Base-by-base conservation (phyloP, 2,797 vertebrate genomes). In the Anabacerthia variegaticeps region DNA sequence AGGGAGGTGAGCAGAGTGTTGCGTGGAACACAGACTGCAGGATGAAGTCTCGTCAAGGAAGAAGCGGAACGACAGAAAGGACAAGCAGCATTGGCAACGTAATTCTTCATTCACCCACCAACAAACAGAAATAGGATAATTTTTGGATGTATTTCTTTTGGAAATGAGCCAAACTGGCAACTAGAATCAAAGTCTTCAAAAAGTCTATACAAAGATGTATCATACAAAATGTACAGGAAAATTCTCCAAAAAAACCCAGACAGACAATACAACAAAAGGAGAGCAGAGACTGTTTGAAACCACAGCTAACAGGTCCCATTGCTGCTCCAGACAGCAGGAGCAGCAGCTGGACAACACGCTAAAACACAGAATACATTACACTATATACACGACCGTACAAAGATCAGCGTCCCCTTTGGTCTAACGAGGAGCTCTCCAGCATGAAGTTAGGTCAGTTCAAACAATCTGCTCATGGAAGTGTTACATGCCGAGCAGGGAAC, bases 121-220 rank as follows among this genome's bases (percentile, higher is more conserved):
- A 95, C 80, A 98, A 97, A 96, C 67, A 97, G 37, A 94, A 96
- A 94, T n/a, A 93, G 46, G 65, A 79, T 82, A 58, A 82, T 89
- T 97, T 98, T 91, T 95, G 69, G 97, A 97, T 98, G 92, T 98
- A 97, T 98, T 98, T 98, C 98, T 97, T 97, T 95, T 97, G 97
- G 97, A 98, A 98, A 98, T 97, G 95, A 98, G 97, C 97, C 98
- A 95, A 97, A 96, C 56, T 97, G 96, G 98, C 97, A 98, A 96
- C 97, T 97, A 98, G 97, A 97, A 97, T 98, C 97, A 98, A 98
- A 98, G 97, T 98, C 94, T 98, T 98, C 97, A 98, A 98, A 98
- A 98, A 98, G 96, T 98, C 97, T 98, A 97, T 98, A 98, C 98
- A 98, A 98, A 98, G 97, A 97, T 96, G 58, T 98, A 98, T 98